Evolutionary conservation across 1,140 invertebrate genomes (phyloP).

Genomic region (Habropoda laboriosa): DNA sequence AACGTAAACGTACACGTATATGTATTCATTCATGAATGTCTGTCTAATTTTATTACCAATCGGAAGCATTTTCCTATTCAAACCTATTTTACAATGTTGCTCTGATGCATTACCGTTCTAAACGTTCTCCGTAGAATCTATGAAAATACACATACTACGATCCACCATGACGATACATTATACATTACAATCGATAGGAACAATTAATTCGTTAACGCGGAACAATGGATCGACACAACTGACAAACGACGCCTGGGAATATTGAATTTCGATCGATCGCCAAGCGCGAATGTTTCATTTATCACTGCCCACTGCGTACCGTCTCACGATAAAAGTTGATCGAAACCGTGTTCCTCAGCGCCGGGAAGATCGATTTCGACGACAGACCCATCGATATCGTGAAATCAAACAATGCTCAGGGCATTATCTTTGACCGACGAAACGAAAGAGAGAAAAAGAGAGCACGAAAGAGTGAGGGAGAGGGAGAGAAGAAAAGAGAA

Average conservation of each 20-base stretch:
- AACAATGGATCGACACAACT: not conserved
- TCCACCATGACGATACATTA: not conserved
- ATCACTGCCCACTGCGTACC: constrained; percentile 9
- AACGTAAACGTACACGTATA: not conserved
- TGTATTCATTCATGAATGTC: not conserved
- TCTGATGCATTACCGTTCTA: not conserved
- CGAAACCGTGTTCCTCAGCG: not conserved
- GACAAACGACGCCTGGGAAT: not conserved
- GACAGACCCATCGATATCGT: constrained; percentile 35
- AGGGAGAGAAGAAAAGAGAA: no score
- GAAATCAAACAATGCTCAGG: not conserved
- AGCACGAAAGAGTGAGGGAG: not conserved
- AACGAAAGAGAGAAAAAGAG: no score
- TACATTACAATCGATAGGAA: not conserved
- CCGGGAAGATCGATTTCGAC: constrained; percentile 22
- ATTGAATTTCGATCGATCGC: constrained; percentile 5
- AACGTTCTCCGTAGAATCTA: no score
- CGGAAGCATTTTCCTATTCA: not conserved
- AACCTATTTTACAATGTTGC: not conserved
- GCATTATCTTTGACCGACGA: not conserved
- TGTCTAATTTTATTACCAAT: not conserved
- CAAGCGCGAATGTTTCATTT: constrained; percentile 22
- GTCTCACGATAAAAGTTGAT: constrained; percentile 1
- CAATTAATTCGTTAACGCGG: constrained; percentile 15
- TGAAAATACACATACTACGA: no score